Evolutionary conservation across 2,113 vertebrate genomes (phyloP).

Genomic region (Gavia stellata): DNA sequence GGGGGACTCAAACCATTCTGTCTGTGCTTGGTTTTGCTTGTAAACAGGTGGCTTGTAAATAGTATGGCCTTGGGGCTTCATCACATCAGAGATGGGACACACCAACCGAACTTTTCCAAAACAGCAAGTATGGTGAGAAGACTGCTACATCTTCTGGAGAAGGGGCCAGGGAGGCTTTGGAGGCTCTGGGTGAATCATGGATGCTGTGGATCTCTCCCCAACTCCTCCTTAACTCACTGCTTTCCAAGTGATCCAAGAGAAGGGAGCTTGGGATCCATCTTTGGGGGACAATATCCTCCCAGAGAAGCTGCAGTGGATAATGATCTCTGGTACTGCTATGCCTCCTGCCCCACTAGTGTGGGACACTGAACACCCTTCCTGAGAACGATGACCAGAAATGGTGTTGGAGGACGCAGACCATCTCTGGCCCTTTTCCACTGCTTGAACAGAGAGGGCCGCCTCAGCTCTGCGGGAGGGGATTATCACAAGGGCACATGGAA

Average conservation of each 20-base stretch:
- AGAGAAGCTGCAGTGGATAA: neutral
- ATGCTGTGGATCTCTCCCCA: neutral
- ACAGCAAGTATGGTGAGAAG: neutral
- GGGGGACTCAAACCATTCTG: too few relatives aligned
- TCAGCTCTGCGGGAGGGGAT: neutral
- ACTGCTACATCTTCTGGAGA: neutral
- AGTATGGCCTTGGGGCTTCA: neutral
- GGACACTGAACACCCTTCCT: neutral
- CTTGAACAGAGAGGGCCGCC: neutral
- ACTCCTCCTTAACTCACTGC: neutral
- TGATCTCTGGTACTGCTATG: neutral
- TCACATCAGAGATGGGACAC: neutral
- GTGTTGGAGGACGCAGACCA: neutral
- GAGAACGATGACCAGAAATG: neutral
- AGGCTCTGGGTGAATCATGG: neutral
- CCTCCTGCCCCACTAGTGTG: neutral
- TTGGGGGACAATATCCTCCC: neutral
- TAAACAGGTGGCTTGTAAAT: neutral
- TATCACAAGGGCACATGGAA: neutral
- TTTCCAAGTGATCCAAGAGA: neutral
- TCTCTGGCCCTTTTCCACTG: neutral
- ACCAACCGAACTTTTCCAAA: neutral
- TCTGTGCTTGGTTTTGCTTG: neutral
- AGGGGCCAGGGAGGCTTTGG: neutral
- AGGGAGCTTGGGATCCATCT: neutral